Percentiles rank a stretch among this genome's conserved stretches.
phyloP scores from a whole-genome alignment of 2,888 invertebrate species.

The Parthenolecanium corni region DNA sequence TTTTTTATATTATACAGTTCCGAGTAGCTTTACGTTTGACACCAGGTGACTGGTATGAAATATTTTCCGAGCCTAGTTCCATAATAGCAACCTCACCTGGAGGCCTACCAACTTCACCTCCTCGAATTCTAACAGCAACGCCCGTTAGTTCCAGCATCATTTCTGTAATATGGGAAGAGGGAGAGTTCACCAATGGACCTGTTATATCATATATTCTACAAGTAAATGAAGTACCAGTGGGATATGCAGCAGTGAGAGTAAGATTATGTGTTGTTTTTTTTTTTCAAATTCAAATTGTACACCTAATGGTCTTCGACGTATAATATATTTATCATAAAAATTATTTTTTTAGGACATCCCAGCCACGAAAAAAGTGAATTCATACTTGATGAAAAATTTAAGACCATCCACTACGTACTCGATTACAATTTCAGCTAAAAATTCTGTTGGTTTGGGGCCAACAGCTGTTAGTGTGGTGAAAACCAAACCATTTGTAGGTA shows the following conservation, averaged over 20 bases:
- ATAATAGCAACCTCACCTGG: conserved; percentile 62
- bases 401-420: conserved; percentile 59
- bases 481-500: conserved; percentile 10
- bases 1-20: conserved; percentile 51
- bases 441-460: conserved; percentile 69
- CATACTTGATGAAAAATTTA: conserved; percentile 67
- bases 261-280: not conserved
- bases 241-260: conserved; percentile 56
- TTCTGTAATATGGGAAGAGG: conserved; percentile 79
- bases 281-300: not conserved
- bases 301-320: not conserved
- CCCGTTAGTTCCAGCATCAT: conserved; percentile 71
- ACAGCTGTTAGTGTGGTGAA: conserved; percentile 50
- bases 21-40: conserved; percentile 71
- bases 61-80: conserved; percentile 57
- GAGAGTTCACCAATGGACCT: conserved; percentile 75
- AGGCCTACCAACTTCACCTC: conserved; percentile 60
- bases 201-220: conserved; percentile 72
- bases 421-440: conserved; percentile 67
- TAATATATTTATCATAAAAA: not conserved
- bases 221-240: conserved; percentile 49
- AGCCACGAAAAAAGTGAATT: conserved; percentile 53
- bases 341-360: conserved; percentile 53
- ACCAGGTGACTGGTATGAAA: conserved; percentile 53
- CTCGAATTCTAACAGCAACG: conserved; percentile 60